Conservation (phyloP, 2,113 vertebrate species). For the Xyliphius kryptos region DNA sequence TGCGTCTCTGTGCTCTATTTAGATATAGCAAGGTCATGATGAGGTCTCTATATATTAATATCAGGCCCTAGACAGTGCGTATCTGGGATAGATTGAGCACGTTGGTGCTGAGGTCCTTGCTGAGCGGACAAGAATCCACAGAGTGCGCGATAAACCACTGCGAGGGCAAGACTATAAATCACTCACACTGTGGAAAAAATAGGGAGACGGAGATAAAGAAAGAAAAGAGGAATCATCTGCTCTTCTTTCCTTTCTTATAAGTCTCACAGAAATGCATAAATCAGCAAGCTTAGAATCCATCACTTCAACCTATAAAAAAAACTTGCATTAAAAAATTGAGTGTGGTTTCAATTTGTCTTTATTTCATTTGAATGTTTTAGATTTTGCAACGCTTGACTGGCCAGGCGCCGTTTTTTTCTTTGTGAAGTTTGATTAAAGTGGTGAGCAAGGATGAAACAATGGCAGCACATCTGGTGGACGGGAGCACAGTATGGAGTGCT, state of each 20-base stretch:
- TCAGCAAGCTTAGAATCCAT: constrained; percentile 46
- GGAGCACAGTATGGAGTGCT: constrained; percentile 1
- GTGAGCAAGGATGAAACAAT: constrained; percentile 38
- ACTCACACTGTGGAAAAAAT: constrained; percentile 30
- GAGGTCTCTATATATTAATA: not conserved
- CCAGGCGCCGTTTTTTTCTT: constrained; percentile 33
- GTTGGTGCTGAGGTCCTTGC: not conserved
- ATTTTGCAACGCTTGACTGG: constrained; percentile 58
- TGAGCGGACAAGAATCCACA: too few relatives aligned
- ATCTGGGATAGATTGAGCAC: constrained; percentile 17
- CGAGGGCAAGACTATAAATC: constrained; percentile 49
- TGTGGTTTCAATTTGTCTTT: constrained; percentile 56
- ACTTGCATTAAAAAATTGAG: constrained; percentile 40
- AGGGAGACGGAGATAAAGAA: constrained; percentile 24
- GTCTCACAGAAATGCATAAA: constrained; percentile 41
- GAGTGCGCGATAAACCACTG: constrained; percentile 45
- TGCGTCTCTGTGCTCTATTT: too few relatives aligned
- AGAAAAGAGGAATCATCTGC: constrained; percentile 53
- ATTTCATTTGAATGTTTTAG: constrained; percentile 53
- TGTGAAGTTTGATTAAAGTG: constrained; percentile 45
- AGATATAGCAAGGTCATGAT: too few relatives aligned
- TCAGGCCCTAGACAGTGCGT: constrained; percentile 4
- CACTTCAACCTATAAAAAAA: constrained; percentile 44
- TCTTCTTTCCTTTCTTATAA: constrained; percentile 50
- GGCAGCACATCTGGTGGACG: constrained; percentile 26